Base-by-base conservation (phyloP, 2,888 invertebrate species). In the Silvanus unidentatus region DNA sequence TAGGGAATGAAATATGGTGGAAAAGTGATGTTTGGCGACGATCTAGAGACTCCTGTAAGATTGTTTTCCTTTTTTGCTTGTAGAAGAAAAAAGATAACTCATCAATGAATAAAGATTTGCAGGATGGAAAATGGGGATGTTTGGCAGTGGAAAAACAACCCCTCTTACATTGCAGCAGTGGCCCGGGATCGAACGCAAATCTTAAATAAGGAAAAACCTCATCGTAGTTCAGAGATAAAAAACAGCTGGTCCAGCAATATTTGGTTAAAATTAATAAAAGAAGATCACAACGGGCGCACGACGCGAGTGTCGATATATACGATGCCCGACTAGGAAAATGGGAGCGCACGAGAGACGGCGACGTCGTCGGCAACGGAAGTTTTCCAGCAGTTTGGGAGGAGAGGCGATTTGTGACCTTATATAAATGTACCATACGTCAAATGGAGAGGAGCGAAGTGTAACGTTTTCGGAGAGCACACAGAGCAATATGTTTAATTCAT, bases 401-500 rank as follows among this genome's bases (percentile, higher is more conserved):
- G 40, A 37, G 29, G 45, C 50, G 49, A 55, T 55, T 55, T 47
- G 49, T 49, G 47, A 47, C 52, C 52, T 52, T 52, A 52, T 48
- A 47, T 27, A 15, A 13, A 40, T 37, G 37, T 37, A 4, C 10
- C 5, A 13, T 37, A 37, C 36, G 39, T 22, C 32, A 28, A 34
- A 15, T 22, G 39, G 38, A 28, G 4, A 10, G 3, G 22, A 27
- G 10, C n/a, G 37, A 15, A 15, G 4, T 37, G 37, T 12, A 12
- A 15, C 15, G 34, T 11, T 35, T 8, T 8, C 11, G 37, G 37
- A 10, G 12, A 4, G 37, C 37, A 28, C 39, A 44, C 43, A 9
- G 39, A 49, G 58, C 63, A 57, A 58, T 61, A 66, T 66, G 64
- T 67, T 67, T 67, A 67, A 67, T 67, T 66, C 65, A 67, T 67